These are phyloP conservation scores for Chaetura pelagica DNA, from an alignment of 2,113 vertebrate genomes.

Conservation along the genomic window DNA sequence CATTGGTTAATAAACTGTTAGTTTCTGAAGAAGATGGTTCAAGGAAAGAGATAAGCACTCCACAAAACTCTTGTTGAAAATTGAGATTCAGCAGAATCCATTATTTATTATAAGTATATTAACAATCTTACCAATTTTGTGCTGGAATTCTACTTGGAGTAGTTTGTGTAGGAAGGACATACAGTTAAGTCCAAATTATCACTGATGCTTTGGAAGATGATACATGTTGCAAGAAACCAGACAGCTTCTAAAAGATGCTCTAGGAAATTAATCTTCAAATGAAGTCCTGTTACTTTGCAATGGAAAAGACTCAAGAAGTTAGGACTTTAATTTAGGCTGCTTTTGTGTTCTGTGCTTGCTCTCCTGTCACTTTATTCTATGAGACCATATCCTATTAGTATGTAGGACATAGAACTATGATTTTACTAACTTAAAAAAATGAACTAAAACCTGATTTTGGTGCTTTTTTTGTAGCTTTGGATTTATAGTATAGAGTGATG, in stretches of 20 bases:
- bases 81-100: neutral
- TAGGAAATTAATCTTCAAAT: neutral
- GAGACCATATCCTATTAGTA: neutral
- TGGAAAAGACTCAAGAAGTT: neutral
- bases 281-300: neutral
- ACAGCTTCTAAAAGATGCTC: neutral
- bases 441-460: neutral
- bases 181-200: neutral
- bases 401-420: neutral
- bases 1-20: neutral
- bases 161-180: neutral
- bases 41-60: neutral
- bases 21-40: neutral
- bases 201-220: neutral
- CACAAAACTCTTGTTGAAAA: neutral
- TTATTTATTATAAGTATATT: neutral
- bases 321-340: neutral
- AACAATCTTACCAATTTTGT: rapidly evolving
- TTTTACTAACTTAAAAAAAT: neutral
- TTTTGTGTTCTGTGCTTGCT: neutral
- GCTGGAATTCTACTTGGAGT: neutral
- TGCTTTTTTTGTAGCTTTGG: neutral
- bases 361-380: neutral
- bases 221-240: neutral
- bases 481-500: neutral